phyloP scores from a whole-genome alignment of 2,113 vertebrate genomes.

The Anolis carolinensis region DNA sequence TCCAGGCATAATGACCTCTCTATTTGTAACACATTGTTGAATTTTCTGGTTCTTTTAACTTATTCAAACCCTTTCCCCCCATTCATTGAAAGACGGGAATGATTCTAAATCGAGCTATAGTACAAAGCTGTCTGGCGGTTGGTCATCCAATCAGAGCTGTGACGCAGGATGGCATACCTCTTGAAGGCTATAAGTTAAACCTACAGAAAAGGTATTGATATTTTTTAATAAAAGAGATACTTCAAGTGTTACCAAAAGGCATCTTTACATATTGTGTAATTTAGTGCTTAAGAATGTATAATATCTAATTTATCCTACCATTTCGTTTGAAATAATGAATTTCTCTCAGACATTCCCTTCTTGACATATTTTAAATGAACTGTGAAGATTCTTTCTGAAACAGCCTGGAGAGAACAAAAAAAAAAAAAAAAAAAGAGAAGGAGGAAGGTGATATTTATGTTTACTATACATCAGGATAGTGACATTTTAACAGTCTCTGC shows the following conservation, averaged over 20 bases:
- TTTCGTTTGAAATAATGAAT: background rate
- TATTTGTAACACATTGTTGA: conserved; percentile 84
- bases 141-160: conserved; percentile 59
- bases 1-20: conserved; percentile 85
- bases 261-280: background rate
- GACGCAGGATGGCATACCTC: background rate
- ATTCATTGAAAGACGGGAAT: conserved; percentile 72
- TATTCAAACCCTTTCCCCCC: conserved; percentile 73
- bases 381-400: background rate
- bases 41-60: conserved; percentile 87
- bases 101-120: conserved; percentile 69
- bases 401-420: too few relatives aligned
- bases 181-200: conserved; percentile 48
- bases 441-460: background rate
- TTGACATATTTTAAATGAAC: background rate
- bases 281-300: background rate
- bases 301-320: background rate
- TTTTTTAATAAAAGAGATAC: background rate
- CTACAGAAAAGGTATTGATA: conserved; percentile 55
- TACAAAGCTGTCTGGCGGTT: conserved; percentile 63
- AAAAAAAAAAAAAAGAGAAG: background rate
- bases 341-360: background rate
- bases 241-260: background rate
- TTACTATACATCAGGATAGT: background rate
- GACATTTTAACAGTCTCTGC: background rate